Base-by-base conservation (phyloP, 2,888 invertebrate species). In the Ichneumoninae sp. region DNA sequence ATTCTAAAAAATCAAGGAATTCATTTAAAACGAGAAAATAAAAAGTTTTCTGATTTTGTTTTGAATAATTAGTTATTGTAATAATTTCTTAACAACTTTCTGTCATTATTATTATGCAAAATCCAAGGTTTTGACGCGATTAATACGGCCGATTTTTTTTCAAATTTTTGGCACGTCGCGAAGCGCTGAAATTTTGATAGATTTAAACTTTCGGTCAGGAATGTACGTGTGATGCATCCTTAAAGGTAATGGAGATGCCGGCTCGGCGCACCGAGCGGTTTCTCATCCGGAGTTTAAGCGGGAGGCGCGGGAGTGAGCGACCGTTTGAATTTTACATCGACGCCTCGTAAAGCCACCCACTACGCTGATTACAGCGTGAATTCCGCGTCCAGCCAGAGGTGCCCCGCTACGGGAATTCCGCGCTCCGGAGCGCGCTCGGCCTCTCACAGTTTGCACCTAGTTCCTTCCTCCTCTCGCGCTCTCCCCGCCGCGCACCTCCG, bases 271-370 rank as follows among this genome's bases (percentile, higher is more conserved):
- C 57, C 60, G 57, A 22, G 73, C 60, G 44, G 71, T 57, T 57
- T 71, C 40, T 22, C 57, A 54, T 33, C 36, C 3, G 10, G 57
- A 54, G 52, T 10, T 57, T 26, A 26, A 71, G 54, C 33, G 52
- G 33, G 70, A 36, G 26, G 26, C 40, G 22, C 30, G 30, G 26
- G 40, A 8, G 44, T 22, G 26, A 57, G 44, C 73, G 26, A 73
- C 44, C 73, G 73, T 60, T 60, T 73, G 73, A 73, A 73, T 73
- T 73, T 73, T 73, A 60, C 73, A 73, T 73, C 40, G 73, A 60
- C 73, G 73, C 73, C 73, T 73, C 73, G 44, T 73, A 73, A 73
- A 60, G 73, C 73, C 73, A 60, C 60, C 73, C 73, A 57, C 73
- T 57, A 60, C 60, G 57, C 26, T 44, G 73, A 73, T 73, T 73